Base-by-base conservation (phyloP, 2,888 invertebrate species). In the Aleiodes testaceus region DNA sequence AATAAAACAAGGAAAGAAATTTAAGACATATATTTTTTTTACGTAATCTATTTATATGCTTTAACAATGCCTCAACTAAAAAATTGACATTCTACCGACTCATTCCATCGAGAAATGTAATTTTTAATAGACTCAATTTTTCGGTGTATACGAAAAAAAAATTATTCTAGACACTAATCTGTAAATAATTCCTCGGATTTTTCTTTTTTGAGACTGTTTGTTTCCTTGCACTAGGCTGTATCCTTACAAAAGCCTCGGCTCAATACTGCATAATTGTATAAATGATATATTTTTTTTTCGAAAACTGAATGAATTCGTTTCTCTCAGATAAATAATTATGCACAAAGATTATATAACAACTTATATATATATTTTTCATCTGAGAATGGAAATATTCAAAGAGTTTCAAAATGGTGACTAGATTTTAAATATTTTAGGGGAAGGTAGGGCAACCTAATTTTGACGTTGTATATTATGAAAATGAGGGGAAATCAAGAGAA, bases 1-100 rank as follows among this genome's bases (percentile, higher is more conserved):
- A 84, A 76, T 85, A 80, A 86, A 65, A 36, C 14, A 30, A 36
- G 36, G 14, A 16, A 14, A 36, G 30, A 53, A 4, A 30, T 30
- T 26, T 26, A n/a, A 6, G 3, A 53, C 26, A 53, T 53, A 53
- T 53, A 53, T 53, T 26, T 53, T 53, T 53, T 53, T 53, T 53
- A 53, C 22, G 26, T 53, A 53, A 36, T 49, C 53, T 55, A 20
- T 71, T 52, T 66, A 14, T 72, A 64, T 45, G 42, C 52, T 44
- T 66, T 42, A 42, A 53, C 44, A 36, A 68, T 59, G 55, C 66
- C 69, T 55, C 61, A 45, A 30, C 50, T 22, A 22, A 53, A 47
- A 69, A 30, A 61, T 44, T 50, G 53, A 65, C 20, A 50, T 53
- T 55, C 49, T 72, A 59, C 30, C 36, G 42, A 59, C 59, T 59